Percentiles rank a stretch among this genome's conserved stretches.
Evolutionary conservation across 2,888 invertebrate species (phyloP).

Genomic region (Drosophila kokeensis): DNA sequence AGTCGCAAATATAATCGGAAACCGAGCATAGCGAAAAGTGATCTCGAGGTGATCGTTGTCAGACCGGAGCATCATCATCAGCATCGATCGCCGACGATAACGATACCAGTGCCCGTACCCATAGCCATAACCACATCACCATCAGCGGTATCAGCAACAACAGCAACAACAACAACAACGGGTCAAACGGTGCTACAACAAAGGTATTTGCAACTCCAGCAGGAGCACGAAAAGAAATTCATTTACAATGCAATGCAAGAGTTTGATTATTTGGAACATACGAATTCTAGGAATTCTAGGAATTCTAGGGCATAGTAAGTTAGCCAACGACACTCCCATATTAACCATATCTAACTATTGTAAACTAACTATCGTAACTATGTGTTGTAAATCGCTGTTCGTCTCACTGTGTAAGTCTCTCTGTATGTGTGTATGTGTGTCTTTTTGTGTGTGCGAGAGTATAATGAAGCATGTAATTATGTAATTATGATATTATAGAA

Average conservation of each 20-base stretch:
- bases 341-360: slow-evolving; percentile 40
- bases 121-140: neutral
- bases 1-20: slow-evolving; percentile 74
- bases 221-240: slow-evolving; percentile 74
- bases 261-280: slow-evolving; percentile 72
- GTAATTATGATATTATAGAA: neutral
- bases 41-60: slow-evolving; percentile 63
- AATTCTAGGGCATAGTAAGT: slow-evolving; percentile 73
- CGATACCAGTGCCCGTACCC: slow-evolving; percentile 63
- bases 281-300: slow-evolving; percentile 52
- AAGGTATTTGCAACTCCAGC: slow-evolving; percentile 77
- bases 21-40: slow-evolving; percentile 54
- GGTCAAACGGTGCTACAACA: slow-evolving; percentile 68
- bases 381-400: slow-evolving; percentile 59
- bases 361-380: slow-evolving; percentile 56
- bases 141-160: slow-evolving; percentile 24
- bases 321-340: slow-evolving; percentile 47
- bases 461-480: slow-evolving; percentile 43
- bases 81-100: slow-evolving; percentile 72
- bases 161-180: slow-evolving; percentile 25
- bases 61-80: slow-evolving; percentile 68
- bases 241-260: slow-evolving; percentile 76
- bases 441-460: slow-evolving; percentile 17
- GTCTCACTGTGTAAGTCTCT: slow-evolving; percentile 20
- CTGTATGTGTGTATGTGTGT: slow-evolving; percentile 12